These are phyloP conservation scores for Ataeniobius toweri DNA, from an alignment of 2,797 vertebrate species.

Conservation along the genomic window DNA sequence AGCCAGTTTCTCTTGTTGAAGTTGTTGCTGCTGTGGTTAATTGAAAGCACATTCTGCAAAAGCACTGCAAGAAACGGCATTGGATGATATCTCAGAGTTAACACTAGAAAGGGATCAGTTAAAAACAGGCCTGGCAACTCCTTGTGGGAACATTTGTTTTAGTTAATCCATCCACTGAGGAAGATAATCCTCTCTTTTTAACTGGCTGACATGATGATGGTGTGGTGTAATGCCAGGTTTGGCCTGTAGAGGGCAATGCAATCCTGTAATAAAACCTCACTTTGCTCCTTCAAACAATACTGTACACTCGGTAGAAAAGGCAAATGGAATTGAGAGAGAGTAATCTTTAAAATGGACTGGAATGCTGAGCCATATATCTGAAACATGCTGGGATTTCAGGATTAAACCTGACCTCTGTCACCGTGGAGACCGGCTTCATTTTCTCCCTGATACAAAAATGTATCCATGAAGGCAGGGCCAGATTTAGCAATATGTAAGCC, in stretches of 20 bases:
- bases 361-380: slow-evolving; percentile 37
- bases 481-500: not conserved
- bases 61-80: slow-evolving; percentile 18
- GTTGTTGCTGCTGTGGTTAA: slow-evolving; percentile 50
- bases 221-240: not conserved
- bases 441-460: slow-evolving; percentile 38
- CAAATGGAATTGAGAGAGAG: slow-evolving; percentile 36
- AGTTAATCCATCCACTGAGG: slow-evolving; percentile 49
- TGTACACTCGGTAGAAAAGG: not conserved
- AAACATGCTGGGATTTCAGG: slow-evolving; percentile 39
- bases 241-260: slow-evolving; percentile 75
- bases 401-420: slow-evolving; percentile 59
- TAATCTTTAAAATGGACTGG: slow-evolving; percentile 61
- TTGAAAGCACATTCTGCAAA: slow-evolving; percentile 61
- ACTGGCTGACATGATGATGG: slow-evolving; percentile 3
- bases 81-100: slow-evolving; percentile 50
- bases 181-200: slow-evolving; percentile 52
- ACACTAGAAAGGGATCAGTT: slow-evolving; percentile 18
- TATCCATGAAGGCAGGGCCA: not conserved
- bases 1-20: slow-evolving; percentile 53
- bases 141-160: slow-evolving; percentile 66
- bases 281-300: slow-evolving; percentile 39
- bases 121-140: slow-evolving; percentile 52
- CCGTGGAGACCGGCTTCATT: slow-evolving; percentile 38
- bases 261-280: slow-evolving; percentile 34